Evolutionary conservation across 2,797 vertebrate genomes (phyloP).

Genomic region (Myiotriccus ornatus): DNA sequence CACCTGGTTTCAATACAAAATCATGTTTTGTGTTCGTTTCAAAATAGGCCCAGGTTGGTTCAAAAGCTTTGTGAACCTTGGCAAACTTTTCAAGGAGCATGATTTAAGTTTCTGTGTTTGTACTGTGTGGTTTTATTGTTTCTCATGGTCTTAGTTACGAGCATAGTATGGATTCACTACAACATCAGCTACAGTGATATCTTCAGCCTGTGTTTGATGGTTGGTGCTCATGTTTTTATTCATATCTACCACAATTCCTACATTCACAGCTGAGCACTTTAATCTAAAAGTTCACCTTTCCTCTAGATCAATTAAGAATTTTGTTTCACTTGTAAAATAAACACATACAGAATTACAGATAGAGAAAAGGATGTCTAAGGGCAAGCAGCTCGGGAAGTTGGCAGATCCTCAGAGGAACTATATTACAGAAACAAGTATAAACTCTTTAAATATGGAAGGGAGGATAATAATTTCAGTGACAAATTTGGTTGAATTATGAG

Average conservation of each 20-base stretch:
- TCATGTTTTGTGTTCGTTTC: slow-evolving; percentile 16
- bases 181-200: background rate
- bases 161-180: background rate
- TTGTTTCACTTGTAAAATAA: slow-evolving; percentile 34
- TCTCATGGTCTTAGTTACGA: slow-evolving; percentile 34
- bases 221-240: slow-evolving; percentile 34
- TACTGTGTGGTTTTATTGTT: slow-evolving; percentile 46
- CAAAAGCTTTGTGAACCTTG: slow-evolving; percentile 47
- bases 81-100: slow-evolving; percentile 22
- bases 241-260: background rate
- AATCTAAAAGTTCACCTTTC: background rate
- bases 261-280: background rate
- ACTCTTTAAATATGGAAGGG: background rate
- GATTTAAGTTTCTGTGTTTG: slow-evolving; percentile 55
- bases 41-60: slow-evolving; percentile 51
- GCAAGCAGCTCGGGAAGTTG: background rate
- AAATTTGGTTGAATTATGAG: background rate
- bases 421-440: slow-evolving; percentile 1
- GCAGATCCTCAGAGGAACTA: background rate
- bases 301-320: slow-evolving; percentile 19
- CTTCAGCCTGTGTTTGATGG: slow-evolving; percentile 16
- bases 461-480: background rate
- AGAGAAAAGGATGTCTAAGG: background rate
- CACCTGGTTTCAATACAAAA: slow-evolving; percentile 65
- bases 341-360: background rate